Base-by-base conservation (phyloP, 2,888 invertebrate genomes). In the Xylota segnis region DNA sequence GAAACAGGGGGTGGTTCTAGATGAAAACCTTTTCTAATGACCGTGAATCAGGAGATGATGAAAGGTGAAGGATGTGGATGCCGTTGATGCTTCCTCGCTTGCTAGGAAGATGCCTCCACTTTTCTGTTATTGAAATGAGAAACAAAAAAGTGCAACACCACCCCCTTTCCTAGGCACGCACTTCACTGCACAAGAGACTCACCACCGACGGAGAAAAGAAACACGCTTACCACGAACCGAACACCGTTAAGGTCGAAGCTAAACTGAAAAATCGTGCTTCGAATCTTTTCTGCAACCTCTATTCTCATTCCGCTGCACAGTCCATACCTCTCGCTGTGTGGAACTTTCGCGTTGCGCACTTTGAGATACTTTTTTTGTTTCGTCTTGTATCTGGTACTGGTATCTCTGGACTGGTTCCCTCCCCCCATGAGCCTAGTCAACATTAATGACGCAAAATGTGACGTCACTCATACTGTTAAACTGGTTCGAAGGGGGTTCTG, bases 281-380 rank as follows among this genome's bases (percentile, higher is more conserved):
- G 58, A 63, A 52, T 50, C 37, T 70, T 45, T 27, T 68, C 75
- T 76, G 75, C 63, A 72, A 29, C 43, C 66, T 72, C n/a, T 23
- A 56, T 70, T 71, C 83, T 84, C 79, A 63, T 70, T 65, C 63
- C 43, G 50, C 83, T 83, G 79, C 70, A 83, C 43, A 79, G 40
- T 0, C 29, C 32, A n/a, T 52, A 43, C 50, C 63, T 58, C 56
- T 63, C 32, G 9, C 59, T 18, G 14, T 32, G 29, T 27, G 76
- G 52, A 78, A 78, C 72, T 79, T 81, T 84, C 59, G 75, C 63
- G 81, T 81, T 84, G 84, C 81, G 84, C 84, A 84, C 75, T 71
- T 43, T 58, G 72, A 52, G 29, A 68, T 58, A 59, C 63, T 40
- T 65, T 52, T 65, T 50, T 29, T n/a, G n/a, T n/a, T n/a, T n/a